Evolutionary conservation across 2,888 invertebrate genomes (phyloP), one percentile per base, ranked within the genome.

Genomic region (Choristoneura rosaceana): DNA sequence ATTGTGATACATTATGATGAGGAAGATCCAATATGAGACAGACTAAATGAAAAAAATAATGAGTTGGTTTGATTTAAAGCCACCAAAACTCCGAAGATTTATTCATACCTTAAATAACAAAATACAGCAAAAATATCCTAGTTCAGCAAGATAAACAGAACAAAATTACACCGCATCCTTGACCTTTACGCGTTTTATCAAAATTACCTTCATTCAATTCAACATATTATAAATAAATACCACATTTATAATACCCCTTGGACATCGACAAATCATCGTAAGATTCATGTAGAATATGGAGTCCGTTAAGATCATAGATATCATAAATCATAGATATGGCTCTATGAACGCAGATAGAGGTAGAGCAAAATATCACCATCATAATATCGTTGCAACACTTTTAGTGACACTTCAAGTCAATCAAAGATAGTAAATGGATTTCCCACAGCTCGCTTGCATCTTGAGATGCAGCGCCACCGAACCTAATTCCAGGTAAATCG

Each of bases 391-490:
- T 64, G 47, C 71, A 60, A 77, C 82, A 81, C 84, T 38, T 85
- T 86, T 85, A 85, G 81, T 75, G 82, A 82, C 83, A 84, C 81
- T 80, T 81, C 76, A 74, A 74, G 74, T 76, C 79, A 77, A 81
- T 84, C 81, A 81, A 77, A 77, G 76, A 77, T 73, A 82, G 84
- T 87, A 88, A 88, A 87, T 86, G 82, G 82, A 87, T 84, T 87
- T 84, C 80, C 79, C 83, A 80, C 81, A 75, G 78, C 78, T 78
- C 66, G 73, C 10, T 50, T 45, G 50, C 58, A 63, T 38, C 33
- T 70, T 62, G 63, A 58, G 59, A 66, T 67, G 67, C 63, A 66
- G 62, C 74, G 68, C 73, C 73, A 74, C 74, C 75, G 65, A 75
- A 76, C 86, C 81, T 80, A 81, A 82, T 81, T 83, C 68, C 68